phyloP scores from a whole-genome alignment of 2,113 vertebrate genomes.

The Caloenas nicobarica region DNA sequence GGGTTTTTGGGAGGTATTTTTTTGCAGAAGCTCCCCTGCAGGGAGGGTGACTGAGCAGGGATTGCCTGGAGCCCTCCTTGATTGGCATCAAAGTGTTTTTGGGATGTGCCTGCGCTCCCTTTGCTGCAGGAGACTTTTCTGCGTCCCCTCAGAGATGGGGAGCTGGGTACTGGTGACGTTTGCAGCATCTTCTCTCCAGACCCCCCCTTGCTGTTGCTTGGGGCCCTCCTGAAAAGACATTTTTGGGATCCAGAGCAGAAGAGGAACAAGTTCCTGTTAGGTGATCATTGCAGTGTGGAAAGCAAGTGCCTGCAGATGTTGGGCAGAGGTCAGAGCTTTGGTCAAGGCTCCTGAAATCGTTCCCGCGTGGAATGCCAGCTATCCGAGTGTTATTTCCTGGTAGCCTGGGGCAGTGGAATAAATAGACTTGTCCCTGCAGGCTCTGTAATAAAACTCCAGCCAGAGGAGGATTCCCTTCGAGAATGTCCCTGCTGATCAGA shows the following conservation, averaged over 20 bases:
- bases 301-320: not conserved
- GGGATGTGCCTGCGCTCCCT: not conserved
- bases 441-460: not conserved
- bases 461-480: conserved; percentile 3
- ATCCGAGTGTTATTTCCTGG: conserved; percentile 48
- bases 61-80: not conserved
- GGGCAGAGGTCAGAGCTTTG: not conserved
- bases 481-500: not conserved
- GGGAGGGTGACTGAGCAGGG: not conserved
- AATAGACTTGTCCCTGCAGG: conserved; percentile 22
- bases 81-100: rapidly evolving
- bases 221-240: not conserved
- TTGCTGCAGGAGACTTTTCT: not conserved
- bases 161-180: rapidly evolving
- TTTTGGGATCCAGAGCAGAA: not conserved
- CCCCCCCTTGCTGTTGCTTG: not conserved
- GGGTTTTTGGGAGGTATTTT: not conserved
- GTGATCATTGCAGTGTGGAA: not conserved
- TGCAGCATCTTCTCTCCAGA: not conserved
- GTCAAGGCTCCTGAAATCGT: not conserved
- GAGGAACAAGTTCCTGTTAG: not conserved
- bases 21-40: conserved; percentile 44
- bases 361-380: conserved; percentile 26
- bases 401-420: conserved; percentile 26
- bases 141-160: not conserved